Evolutionary conservation across 2,113 vertebrate species (phyloP).

Genomic region (Caranx melampygus): DNA sequence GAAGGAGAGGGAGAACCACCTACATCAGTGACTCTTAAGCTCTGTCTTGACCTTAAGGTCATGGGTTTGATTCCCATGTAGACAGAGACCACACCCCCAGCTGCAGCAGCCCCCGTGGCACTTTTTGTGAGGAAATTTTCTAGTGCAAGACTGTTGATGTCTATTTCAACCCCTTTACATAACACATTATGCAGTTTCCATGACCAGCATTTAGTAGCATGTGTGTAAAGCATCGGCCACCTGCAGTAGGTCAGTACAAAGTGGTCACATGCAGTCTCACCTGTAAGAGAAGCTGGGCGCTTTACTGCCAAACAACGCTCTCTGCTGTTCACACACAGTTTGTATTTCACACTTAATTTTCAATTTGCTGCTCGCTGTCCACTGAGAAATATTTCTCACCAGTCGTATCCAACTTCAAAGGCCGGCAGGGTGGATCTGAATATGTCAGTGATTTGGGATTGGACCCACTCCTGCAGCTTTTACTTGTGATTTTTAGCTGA

Average conservation of each 20-base stretch:
- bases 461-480: slow-evolving; percentile 11
- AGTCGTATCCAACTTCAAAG: slow-evolving; percentile 27
- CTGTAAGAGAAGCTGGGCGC: background rate
- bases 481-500: slow-evolving; percentile 11
- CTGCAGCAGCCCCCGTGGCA: too few species aligned
- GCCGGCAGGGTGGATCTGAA: slow-evolving; percentile 17
- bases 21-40: background rate
- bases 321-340: slow-evolving; percentile 25
- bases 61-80: too few species aligned
- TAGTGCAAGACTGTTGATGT: too few species aligned
- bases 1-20: background rate
- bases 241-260: background rate
- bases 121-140: too few species aligned
- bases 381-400: slow-evolving; percentile 9
- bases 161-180: background rate
- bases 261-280: background rate
- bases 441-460: slow-evolving; percentile 9
- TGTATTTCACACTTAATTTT: slow-evolving; percentile 21
- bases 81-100: too few species aligned
- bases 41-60: too few species aligned
- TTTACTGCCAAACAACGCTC: background rate
- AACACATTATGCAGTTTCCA: background rate
- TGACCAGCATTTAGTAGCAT: background rate
- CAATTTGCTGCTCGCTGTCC: slow-evolving; percentile 7
- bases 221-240: background rate